Evolutionary conservation across 2,113 vertebrate species (phyloP).

Genomic region (Elgaria multicarinata): DNA sequence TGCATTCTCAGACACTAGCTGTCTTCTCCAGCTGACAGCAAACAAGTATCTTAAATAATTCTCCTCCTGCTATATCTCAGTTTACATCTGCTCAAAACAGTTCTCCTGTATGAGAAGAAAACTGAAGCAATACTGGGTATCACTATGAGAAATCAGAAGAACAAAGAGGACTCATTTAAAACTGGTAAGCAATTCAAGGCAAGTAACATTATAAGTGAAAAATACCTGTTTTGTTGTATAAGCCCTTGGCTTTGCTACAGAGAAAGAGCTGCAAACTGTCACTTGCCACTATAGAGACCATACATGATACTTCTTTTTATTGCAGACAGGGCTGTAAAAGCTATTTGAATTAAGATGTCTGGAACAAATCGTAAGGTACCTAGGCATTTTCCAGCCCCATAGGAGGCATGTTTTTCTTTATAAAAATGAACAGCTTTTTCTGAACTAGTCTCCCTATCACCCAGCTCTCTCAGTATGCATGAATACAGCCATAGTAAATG

Average conservation of each 20-base stretch:
- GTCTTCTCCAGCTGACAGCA: not conserved
- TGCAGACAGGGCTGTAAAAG: not conserved
- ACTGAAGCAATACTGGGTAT: not conserved
- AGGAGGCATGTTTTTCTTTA: not conserved
- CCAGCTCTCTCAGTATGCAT: not conserved
- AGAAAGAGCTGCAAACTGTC: not conserved
- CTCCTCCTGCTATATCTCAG: not conserved
- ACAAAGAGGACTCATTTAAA: not conserved
- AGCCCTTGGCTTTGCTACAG: not conserved
- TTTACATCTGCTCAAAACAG: not conserved
- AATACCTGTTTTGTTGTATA: not conserved
- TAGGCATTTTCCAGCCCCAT: not conserved
- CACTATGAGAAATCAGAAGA: not conserved
- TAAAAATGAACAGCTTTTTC: not conserved
- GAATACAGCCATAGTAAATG: not conserved
- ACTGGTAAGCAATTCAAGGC: not conserved
- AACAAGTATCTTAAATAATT: not conserved
- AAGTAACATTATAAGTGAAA: not conserved
- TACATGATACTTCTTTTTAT: not conserved
- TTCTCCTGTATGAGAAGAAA: not conserved
- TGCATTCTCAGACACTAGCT: not conserved
- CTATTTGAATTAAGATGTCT: not conserved
- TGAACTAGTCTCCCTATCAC: not conserved
- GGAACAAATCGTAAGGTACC: too few species aligned
- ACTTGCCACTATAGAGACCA: not conserved